Conservation (phyloP, 2,113 vertebrate genomes). For the Neotragus moschatus region DNA sequence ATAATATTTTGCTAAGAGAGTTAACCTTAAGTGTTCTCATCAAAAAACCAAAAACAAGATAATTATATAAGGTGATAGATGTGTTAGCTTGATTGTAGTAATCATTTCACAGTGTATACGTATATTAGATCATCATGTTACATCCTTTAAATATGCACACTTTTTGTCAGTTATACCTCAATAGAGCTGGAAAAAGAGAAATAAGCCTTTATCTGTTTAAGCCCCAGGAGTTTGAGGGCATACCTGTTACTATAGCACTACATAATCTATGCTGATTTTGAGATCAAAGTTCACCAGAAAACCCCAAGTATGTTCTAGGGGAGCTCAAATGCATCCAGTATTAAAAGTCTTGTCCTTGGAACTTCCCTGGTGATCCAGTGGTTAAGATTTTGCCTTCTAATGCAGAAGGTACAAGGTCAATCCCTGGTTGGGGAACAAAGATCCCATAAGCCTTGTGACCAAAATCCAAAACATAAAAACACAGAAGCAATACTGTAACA, state of each 20-base stretch:
- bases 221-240: background rate
- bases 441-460: background rate
- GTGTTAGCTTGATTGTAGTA: background rate
- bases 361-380: background rate
- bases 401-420: background rate
- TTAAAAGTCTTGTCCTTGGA: background rate
- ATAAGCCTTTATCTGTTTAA: background rate
- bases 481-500: background rate
- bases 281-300: background rate
- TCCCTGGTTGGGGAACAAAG: background rate
- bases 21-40: background rate
- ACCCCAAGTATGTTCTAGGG: background rate
- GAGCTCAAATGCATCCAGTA: background rate
- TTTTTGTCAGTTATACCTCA: background rate
- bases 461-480: background rate
- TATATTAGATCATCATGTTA: background rate
- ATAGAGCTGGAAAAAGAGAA: background rate
- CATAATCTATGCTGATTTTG: background rate
- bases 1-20: background rate
- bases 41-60: background rate
- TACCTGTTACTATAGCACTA: background rate
- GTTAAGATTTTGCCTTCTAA: background rate
- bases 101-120: background rate
- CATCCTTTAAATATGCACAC: background rate
- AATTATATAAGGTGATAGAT: background rate